Evolutionary conservation across 2,797 vertebrate species (phyloP), one percentile per base, ranked within the genome.

Genomic region (Peromyscus aztecus): DNA sequence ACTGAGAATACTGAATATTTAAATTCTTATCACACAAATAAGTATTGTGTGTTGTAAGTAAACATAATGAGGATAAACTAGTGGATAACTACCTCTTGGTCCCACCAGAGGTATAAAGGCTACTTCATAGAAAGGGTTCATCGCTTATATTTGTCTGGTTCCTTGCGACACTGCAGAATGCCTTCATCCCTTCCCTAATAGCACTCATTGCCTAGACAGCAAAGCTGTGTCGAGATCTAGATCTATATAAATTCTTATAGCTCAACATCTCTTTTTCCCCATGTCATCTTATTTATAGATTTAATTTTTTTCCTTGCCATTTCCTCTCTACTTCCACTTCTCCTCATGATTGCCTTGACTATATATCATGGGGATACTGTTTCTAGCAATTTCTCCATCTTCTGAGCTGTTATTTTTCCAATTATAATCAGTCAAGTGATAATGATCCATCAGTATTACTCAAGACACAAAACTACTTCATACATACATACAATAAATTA

Each of bases 1-100:
- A 17, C 73, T 82, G 52, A 94, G 86, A 95, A 86, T 82, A 63
- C n/a, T 67, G 57, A 77, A 69, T 89, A 94, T 88, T 89, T 85
- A n/a, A 55, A 78, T 67, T 89, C 57, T n/a, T 75, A 52, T 65
- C 55, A n/a, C 6, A 85, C 57, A 78, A 85, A 85, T 67, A 92
- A 80, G 63, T 43, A 71, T 43, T 57, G 7, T 69, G 1, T 46
- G 40, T 88, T 69, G 1, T 34, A 89, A 92, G 11, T 89, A 61
- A 84, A 77, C 11, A 63, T 19, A 43, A 27, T 8, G 49, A 75
- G 14, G 46, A 37, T 43, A 16, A 92, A 57, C 49, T 76, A 92
- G 37, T 73, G 80, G 78, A 67, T 63, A 52, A n/a, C 14, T 2
- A 59, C 3, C 37, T 1, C 46, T 87, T 40, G n/a, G 17, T 95